Evolutionary conservation across 2,113 vertebrate genomes (phyloP).

Genomic region (Macroglossus sobrinus): DNA sequence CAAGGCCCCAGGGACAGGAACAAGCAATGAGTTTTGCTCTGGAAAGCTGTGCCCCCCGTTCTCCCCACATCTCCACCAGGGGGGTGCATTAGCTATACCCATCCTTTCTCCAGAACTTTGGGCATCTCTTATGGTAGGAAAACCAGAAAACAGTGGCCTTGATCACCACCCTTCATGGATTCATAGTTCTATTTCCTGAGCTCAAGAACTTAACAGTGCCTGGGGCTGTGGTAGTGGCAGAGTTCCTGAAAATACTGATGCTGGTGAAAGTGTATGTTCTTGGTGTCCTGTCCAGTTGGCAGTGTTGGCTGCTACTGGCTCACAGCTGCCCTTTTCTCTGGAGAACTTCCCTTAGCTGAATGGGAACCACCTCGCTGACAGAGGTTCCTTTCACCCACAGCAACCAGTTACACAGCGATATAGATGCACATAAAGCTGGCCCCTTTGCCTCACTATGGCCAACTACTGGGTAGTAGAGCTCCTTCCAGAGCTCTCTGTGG

Average conservation of each 20-base stretch:
- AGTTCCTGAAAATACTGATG: neutral
- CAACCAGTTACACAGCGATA: neutral
- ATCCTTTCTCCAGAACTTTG: neutral
- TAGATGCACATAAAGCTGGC: neutral
- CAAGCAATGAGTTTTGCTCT: neutral
- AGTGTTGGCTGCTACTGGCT: neutral
- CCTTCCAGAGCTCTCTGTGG: neutral
- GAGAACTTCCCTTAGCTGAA: neutral
- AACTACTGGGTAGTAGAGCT: neutral
- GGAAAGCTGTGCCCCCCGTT: neutral
- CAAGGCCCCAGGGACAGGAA: neutral
- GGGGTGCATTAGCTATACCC: neutral
- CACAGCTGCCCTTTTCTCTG: neutral
- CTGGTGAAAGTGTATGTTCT: neutral
- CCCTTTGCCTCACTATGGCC: neutral
- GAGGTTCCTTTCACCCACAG: neutral
- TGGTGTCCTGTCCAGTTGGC: neutral
- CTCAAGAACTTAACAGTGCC: neutral
- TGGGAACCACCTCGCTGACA: neutral
- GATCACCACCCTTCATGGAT: neutral
- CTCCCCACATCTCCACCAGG: neutral
- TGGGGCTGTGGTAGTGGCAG: neutral
- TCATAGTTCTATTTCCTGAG: neutral
- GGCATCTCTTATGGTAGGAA: conserved; percentile 13
- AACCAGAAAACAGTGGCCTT: neutral